phyloP scores from a whole-genome alignment of 2,888 invertebrate genomes.

The Callyntrura guangdongensis region DNA sequence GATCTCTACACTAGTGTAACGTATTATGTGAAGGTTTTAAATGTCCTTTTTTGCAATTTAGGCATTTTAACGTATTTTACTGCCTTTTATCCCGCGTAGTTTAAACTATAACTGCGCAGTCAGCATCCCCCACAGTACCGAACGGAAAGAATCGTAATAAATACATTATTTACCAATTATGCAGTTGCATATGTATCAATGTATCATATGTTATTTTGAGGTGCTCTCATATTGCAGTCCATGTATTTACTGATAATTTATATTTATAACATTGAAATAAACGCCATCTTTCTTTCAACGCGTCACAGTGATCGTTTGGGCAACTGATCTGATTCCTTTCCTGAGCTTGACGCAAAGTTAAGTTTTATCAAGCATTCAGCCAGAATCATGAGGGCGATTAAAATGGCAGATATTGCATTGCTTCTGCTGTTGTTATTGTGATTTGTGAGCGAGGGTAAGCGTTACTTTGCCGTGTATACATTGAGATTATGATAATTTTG shows the following conservation, averaged over 20 bases:
- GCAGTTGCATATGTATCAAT: too few species aligned
- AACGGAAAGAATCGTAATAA: too few species aligned
- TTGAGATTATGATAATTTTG: slow-evolving; percentile 15
- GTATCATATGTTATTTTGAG: neutral
- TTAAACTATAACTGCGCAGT: too few species aligned
- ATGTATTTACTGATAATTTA: neutral
- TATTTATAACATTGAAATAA: slow-evolving; percentile 31
- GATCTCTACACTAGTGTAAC: too few species aligned
- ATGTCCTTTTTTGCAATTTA: too few species aligned
- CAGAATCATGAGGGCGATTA: slow-evolving; percentile 70
- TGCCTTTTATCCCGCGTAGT: too few species aligned
- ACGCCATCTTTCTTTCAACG: slow-evolving; percentile 67
- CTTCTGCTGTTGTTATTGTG: slow-evolving; percentile 19
- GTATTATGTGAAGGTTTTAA: too few species aligned
- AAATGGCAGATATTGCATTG: slow-evolving; percentile 53
- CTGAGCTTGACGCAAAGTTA: slow-evolving; percentile 19
- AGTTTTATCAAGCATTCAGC: slow-evolving; percentile 65
- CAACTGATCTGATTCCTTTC: slow-evolving; percentile 55
- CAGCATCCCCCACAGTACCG: too few species aligned
- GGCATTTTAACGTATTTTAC: too few species aligned
- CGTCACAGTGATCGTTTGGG: slow-evolving; percentile 50
- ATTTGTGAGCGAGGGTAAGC: slow-evolving; percentile 2
- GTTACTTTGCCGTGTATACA: neutral
- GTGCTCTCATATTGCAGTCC: neutral
- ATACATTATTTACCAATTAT: too few species aligned